These are phyloP conservation scores for Parazoanthus swiftii DNA, from an alignment of 92 coral and sea anemone species.

Conservation along the genomic window DNA sequence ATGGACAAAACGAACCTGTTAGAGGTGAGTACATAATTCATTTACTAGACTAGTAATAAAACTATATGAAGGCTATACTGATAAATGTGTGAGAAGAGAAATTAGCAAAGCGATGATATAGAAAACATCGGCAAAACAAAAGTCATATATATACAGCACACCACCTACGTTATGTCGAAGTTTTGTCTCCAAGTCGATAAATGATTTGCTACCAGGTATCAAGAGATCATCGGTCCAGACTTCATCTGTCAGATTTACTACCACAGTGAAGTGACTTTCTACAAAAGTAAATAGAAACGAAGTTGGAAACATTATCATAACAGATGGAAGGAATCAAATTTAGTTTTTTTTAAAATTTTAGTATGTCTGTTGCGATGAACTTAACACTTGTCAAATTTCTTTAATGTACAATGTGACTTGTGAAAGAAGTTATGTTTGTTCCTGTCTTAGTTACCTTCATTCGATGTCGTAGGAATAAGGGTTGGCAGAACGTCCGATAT, in stretches of 20 bases:
- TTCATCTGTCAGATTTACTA: constrained; percentile 17
- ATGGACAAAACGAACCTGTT: not conserved
- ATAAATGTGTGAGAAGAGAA: no score
- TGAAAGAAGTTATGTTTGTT: not conserved
- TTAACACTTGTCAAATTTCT: no score
- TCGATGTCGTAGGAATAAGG: not conserved
- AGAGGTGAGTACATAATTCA: not conserved
- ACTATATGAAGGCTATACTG: not conserved
- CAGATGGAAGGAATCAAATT: not conserved
- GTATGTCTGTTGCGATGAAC: no score
- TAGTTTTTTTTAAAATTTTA: no score
- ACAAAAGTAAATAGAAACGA: not conserved
- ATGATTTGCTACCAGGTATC: not conserved
- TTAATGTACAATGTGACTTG: no score
- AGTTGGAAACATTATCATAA: not conserved
- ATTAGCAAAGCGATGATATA: not conserved
- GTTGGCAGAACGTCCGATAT: not conserved
- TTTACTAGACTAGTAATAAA: no score
- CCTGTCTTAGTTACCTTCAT: not conserved
- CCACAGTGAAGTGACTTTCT: constrained; percentile 3
- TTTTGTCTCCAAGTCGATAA: not conserved
- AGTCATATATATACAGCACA: not conserved
- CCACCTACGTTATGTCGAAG: constrained; percentile 20
- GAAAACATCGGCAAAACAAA: not conserved
- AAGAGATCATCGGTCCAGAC: constrained; percentile 2